These are phyloP conservation scores for Rosalia funebris DNA, from an alignment of 2,888 invertebrate species.

Conservation along the genomic window DNA sequence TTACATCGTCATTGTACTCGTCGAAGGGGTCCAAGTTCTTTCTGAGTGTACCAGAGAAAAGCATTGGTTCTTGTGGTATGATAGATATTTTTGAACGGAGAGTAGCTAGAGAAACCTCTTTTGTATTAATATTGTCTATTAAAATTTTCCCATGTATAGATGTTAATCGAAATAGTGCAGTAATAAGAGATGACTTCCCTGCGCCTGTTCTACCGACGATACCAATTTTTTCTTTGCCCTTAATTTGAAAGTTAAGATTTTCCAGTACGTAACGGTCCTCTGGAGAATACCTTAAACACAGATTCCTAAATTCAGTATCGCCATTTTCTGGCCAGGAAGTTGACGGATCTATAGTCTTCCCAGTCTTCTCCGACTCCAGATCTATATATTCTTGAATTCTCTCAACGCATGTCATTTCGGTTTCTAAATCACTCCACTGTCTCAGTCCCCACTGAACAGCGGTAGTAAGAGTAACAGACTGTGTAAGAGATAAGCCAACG, in stretches of 20 bases:
- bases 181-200: conserved; percentile 80
- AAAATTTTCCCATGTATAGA: conserved; percentile 79
- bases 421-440: conserved; percentile 65
- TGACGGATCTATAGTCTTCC: conserved; percentile 54
- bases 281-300: conserved; percentile 71
- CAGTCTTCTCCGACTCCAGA: conserved; percentile 68
- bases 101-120: conserved; percentile 75
- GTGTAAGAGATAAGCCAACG: conserved; percentile 61
- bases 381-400: conserved; percentile 83
- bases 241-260: conserved; percentile 70
- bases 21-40: conserved; percentile 91
- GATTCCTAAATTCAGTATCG: conserved; percentile 68
- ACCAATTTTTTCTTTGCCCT: conserved; percentile 74
- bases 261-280: conserved; percentile 74
- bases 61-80: conserved; percentile 86
- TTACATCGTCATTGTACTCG: conserved; percentile 76
- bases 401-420: conserved; percentile 91
- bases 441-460: conserved; percentile 89
- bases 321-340: conserved; percentile 71
- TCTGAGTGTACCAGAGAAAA: conserved; percentile 86
- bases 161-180: conserved; percentile 83
- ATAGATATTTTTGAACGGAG: conserved; percentile 82
- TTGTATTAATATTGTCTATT: conserved; percentile 81
- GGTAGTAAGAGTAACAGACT: conserved; percentile 57
- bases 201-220: conserved; percentile 86